Conservation (phyloP, 2,888 invertebrate genomes). For the Euproctis similis region DNA sequence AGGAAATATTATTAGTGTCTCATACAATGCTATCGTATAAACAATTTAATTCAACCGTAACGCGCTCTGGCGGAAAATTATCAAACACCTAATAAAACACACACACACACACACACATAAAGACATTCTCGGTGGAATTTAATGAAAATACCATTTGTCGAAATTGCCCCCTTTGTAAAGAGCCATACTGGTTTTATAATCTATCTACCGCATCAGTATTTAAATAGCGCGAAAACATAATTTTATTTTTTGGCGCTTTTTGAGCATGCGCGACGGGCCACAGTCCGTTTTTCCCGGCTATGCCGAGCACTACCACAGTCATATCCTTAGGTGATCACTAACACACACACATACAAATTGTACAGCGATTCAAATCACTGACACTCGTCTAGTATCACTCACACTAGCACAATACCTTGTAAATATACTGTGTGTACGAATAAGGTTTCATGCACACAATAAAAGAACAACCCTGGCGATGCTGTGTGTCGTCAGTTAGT, state of each 20-base stretch:
- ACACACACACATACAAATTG: constrained; percentile 33
- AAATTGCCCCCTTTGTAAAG: constrained; percentile 29
- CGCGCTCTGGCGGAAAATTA: constrained; percentile 10
- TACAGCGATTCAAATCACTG: constrained; percentile 41
- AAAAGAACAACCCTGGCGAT: constrained; percentile 43
- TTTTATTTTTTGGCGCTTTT: constrained; percentile 39
- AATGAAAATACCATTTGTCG: constrained; percentile 27
- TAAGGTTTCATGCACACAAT: constrained; percentile 41
- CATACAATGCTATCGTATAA: constrained; percentile 3
- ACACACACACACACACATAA: constrained; percentile 16
- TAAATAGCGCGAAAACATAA: constrained; percentile 50
- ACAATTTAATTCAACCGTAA: constrained; percentile 7
- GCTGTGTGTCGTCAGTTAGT: constrained; percentile 51
- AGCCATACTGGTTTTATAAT: constrained; percentile 33
- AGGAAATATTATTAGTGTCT: no score
- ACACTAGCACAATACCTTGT: constrained; percentile 29
- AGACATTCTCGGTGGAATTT: constrained; percentile 15
- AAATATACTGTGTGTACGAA: constrained; percentile 24
- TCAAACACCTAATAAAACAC: constrained; percentile 20
- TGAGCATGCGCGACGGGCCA: constrained; percentile 44
- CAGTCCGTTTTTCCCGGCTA: constrained; percentile 36
- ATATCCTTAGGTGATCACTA: constrained; percentile 41
- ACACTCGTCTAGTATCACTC: constrained; percentile 40
- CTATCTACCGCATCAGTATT: constrained; percentile 41
- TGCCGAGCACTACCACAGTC: constrained; percentile 38